Conservation (phyloP, 2,888 invertebrate genomes). For the Rotaria macrura region DNA sequence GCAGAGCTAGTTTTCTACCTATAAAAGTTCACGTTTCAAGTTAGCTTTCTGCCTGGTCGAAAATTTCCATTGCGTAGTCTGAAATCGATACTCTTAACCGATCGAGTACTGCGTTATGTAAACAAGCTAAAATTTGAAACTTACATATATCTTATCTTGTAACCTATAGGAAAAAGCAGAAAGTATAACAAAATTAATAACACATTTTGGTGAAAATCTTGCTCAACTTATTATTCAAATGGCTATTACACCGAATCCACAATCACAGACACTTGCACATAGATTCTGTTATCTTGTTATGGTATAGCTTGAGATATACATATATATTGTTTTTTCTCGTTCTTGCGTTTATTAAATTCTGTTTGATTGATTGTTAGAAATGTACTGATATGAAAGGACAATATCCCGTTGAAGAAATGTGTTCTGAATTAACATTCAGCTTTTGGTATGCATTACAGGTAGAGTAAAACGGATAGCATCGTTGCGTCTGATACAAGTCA, state of each 20-base stretch:
- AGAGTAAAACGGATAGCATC: conserved; percentile 36
- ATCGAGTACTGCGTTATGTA: no score
- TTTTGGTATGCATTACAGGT: conserved; percentile 86
- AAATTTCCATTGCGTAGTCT: no score
- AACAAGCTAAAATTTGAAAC: no score
- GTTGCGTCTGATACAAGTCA: neutral
- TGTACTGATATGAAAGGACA: conserved; percentile 71
- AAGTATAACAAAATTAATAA: conserved; percentile 47
- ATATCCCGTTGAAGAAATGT: conserved; percentile 75
- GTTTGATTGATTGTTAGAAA: conserved; percentile 48
- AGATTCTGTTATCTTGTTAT: conserved; percentile 63
- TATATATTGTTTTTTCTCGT: neutral
- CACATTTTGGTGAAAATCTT: conserved; percentile 63
- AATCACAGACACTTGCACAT: conserved; percentile 55
- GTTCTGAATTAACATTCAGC: conserved; percentile 72
- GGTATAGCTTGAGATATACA: conserved; percentile 40
- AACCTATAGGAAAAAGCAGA: conserved; percentile 59
- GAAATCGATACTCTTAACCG: no score
- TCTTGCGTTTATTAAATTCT: neutral
- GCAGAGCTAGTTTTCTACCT: no score
- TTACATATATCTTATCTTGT: no score
- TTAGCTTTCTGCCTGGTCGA: no score
- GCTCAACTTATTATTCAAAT: conserved; percentile 55
- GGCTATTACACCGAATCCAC: conserved; percentile 50
- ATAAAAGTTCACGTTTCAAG: no score